Conservation (phyloP, 2,888 invertebrate genomes). For the Clivina fossor region DNA sequence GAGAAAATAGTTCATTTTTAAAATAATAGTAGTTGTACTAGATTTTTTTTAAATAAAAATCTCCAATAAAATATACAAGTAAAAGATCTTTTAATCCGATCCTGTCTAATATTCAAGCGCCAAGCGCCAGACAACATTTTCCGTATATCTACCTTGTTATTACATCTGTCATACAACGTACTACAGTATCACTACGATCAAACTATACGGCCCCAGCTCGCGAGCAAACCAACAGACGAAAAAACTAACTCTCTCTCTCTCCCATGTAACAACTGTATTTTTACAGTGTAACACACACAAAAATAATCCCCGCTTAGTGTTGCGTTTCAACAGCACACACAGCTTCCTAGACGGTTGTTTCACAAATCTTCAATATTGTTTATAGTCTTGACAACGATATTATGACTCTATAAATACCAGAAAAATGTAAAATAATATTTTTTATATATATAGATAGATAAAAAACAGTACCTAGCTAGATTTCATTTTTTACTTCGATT, state of each 20-base stretch:
- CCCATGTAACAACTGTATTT: conserved; percentile 24
- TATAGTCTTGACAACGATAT: conserved; percentile 53
- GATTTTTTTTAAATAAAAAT: too few relatives aligned
- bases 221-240: conserved; percentile 13
- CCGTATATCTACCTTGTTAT: conserved; percentile 31
- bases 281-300: conserved; percentile 22
- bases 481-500: too few relatives aligned
- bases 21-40: too few relatives aligned
- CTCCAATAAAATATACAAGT: too few relatives aligned
- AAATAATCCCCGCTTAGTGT: conserved; percentile 17
- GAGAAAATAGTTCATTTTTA: too few relatives aligned
- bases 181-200: conserved; percentile 9
- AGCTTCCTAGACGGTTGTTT: conserved; percentile 49
- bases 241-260: too few relatives aligned
- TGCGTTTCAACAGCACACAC: conserved; percentile 23
- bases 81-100: too few relatives aligned
- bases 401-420: conserved; percentile 53
- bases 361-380: conserved; percentile 51
- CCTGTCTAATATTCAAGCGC: too few relatives aligned
- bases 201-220: too few relatives aligned
- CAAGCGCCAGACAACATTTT: conserved; percentile 14
- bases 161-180: conserved; percentile 28
- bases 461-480: too few relatives aligned
- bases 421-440: conserved; percentile 48
- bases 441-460: too few relatives aligned